Evolutionary conservation across 2,113 vertebrate genomes (phyloP).

Genomic region (Elaphurus davidianus): DNA sequence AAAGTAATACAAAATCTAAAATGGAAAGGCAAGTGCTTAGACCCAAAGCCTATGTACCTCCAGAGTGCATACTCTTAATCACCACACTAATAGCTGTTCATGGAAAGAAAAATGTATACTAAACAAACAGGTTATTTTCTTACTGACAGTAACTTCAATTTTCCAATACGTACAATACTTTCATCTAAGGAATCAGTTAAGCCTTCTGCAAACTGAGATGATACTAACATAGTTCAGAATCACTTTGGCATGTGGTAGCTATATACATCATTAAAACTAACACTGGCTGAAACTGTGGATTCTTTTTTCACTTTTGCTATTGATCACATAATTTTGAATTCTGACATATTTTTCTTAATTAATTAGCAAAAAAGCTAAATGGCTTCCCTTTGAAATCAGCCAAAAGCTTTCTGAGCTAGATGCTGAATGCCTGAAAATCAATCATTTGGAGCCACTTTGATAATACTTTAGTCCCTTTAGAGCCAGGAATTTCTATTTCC

Average conservation of each 20-base stretch:
- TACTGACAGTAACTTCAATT: not conserved
- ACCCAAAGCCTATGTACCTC: not conserved
- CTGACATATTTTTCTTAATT: not conserved
- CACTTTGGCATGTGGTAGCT: not conserved
- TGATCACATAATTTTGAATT: not conserved
- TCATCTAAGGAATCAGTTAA: not conserved
- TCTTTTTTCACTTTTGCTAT: not conserved
- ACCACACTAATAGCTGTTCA: not conserved
- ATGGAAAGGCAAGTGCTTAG: not conserved
- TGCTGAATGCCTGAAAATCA: not conserved
- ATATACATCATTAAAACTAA: not conserved
- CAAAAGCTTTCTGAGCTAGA: not conserved
- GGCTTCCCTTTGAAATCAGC: not conserved
- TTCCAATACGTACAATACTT: not conserved
- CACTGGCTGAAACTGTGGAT: not conserved
- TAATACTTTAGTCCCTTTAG: not conserved
- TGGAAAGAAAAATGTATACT: not conserved
- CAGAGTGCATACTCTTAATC: not conserved
- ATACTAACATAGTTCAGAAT: not conserved
- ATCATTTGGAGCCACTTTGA: not conserved
- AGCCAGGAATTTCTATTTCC: not conserved
- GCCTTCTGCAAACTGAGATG: not conserved
- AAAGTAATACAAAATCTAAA: not conserved
- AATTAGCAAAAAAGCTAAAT: not conserved
- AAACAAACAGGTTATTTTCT: not conserved